Percentiles rank a stretch among this genome's conserved stretches.
Evolutionary conservation across 2,113 vertebrate genomes (phyloP).

Genomic region (Myrmecobius fasciatus): DNA sequence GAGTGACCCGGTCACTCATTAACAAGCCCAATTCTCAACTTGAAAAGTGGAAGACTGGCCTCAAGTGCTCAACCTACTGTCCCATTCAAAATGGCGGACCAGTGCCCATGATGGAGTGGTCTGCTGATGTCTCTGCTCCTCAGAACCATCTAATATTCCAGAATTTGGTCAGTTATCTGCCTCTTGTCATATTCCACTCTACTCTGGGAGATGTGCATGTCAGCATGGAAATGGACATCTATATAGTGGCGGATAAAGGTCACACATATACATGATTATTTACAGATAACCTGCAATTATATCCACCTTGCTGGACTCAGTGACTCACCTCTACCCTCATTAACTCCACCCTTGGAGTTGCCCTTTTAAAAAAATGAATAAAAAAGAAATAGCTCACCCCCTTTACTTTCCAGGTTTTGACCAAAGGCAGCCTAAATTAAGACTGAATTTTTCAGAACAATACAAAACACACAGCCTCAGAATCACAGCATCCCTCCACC

Average conservation of each 20-base stretch:
- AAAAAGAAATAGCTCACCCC: slow-evolving; percentile 53
- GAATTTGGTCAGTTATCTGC: slow-evolving; percentile 5
- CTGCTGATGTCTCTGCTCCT: background rate
- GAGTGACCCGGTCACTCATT: rapidly evolving
- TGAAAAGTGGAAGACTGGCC: rapidly evolving
- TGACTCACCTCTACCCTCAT: slow-evolving; percentile 69
- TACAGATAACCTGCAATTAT: slow-evolving; percentile 57
- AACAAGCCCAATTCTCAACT: too few relatives aligned
- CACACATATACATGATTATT: slow-evolving; percentile 53
- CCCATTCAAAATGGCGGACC: background rate
- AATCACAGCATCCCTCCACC: background rate
- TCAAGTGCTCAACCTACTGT: background rate
- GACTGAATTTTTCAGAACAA: background rate
- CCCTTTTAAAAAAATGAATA: slow-evolving; percentile 25
- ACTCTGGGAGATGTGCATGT: background rate
- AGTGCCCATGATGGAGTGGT: background rate
- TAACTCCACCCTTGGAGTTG: slow-evolving; percentile 66
- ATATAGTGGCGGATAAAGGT: slow-evolving; percentile 55
- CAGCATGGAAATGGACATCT: background rate
- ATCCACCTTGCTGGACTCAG: slow-evolving; percentile 6
- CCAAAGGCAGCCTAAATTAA: background rate
- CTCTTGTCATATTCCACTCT: background rate
- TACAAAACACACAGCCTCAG: background rate
- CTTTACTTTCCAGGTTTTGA: slow-evolving; percentile 36
- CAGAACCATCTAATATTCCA: background rate